These are phyloP conservation scores for Cepaea nemoralis DNA, from an alignment of 1,140 invertebrate species.

Conservation along the genomic window DNA sequence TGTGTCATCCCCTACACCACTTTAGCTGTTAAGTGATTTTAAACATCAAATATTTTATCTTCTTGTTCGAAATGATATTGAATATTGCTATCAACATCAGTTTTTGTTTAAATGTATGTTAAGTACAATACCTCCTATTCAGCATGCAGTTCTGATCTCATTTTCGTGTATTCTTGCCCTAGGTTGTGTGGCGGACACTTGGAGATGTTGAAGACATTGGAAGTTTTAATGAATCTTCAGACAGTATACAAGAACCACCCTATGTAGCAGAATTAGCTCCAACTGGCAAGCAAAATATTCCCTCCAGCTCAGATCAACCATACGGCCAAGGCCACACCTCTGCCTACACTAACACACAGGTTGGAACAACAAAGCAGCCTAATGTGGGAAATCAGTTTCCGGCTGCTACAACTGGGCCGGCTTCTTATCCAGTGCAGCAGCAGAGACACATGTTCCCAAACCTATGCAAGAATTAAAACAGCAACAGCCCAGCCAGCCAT, in stretches of 20 bases:
- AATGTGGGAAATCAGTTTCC: not conserved
- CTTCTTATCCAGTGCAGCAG: not conserved
- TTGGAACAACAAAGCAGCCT: conserved; percentile 19
- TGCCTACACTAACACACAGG: not conserved
- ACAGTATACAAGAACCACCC: conserved; percentile 30
- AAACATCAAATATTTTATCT: too few relatives aligned
- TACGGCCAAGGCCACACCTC: conserved; percentile 16
- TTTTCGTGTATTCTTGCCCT: conserved; percentile 3
- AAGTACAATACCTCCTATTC: too few relatives aligned
- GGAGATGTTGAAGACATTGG: conserved; percentile 62
- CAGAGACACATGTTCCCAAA: not conserved
- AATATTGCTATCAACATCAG: too few relatives aligned
- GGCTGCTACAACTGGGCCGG: not conserved
- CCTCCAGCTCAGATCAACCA: not conserved
- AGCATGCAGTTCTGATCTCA: not conserved
- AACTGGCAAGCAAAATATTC: not conserved
- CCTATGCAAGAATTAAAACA: not conserved
- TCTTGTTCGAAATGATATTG: too few relatives aligned
- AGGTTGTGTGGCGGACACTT: conserved; percentile 71
- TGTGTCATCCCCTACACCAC: too few relatives aligned
- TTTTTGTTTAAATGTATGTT: too few relatives aligned
- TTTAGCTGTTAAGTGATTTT: too few relatives aligned
- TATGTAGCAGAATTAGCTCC: not conserved
- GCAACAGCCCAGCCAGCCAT: not conserved
- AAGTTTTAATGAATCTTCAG: conserved; percentile 42